A percentile compares a stretch with the other conserved stretches of the same genome.
These are phyloP conservation scores for Bucco capensis DNA, from an alignment of 2,113 vertebrate species.

Conservation along the genomic window DNA sequence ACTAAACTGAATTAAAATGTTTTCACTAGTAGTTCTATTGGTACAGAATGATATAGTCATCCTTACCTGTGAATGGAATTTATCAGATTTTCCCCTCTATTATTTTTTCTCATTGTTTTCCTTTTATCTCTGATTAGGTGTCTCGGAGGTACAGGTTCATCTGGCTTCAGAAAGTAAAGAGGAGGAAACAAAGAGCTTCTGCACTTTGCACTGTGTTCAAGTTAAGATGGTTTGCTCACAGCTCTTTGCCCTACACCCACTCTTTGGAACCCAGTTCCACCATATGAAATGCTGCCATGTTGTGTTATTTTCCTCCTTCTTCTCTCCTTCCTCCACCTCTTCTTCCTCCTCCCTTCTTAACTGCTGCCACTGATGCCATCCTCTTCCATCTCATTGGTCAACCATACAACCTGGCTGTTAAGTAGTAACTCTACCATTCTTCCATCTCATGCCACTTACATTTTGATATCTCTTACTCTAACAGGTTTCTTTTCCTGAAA, in stretches of 20 bases:
- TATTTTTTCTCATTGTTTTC: neutral
- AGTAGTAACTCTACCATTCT: neutral
- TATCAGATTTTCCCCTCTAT: rapidly evolving
- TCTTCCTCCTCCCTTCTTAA: neutral
- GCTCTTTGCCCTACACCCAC: neutral
- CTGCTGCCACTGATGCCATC: neutral
- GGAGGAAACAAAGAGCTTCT: neutral
- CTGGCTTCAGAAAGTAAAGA: neutral
- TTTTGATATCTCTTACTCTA: neutral
- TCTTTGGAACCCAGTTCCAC: neutral
- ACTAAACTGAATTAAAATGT: neutral
- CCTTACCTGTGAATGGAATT: neutral
- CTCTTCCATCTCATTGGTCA: neutral
- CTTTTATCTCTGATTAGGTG: neutral
- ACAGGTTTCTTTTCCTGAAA: neutral
- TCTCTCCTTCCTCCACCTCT: neutral
- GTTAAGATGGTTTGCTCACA: neutral
- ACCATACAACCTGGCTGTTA: neutral
- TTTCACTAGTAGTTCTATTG: neutral
- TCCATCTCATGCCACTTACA: neutral
- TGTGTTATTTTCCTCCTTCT: neutral
- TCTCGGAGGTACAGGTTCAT: neutral
- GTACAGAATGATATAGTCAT: neutral
- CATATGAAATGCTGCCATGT: neutral
- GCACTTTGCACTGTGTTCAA: neutral